A percentile compares a stretch with the other conserved stretches of the same genome.
Evolutionary conservation across 2,113 vertebrate genomes (phyloP).

Genomic region (human): GRCh38 chrX:98007501-98008000

Average conservation of each 20-base stretch:
- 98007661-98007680: constrained; percentile 8
- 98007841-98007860: neutral
- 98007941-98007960: neutral
- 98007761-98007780: neutral
- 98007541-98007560: constrained; percentile 33
- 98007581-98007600: constrained; percentile 6
- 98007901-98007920: neutral
- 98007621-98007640: neutral
- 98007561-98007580: constrained; percentile 42
- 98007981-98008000: neutral
- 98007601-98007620: neutral
- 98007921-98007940: neutral
- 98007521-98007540: constrained; percentile 10
- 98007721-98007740: neutral
- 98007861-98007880: neutral
- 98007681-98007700: neutral
- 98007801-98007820: neutral
- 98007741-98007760: neutral
- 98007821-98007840: neutral
- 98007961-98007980: neutral
- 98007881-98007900: constrained; percentile 4
- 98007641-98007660: constrained; percentile 18
- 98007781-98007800: neutral
- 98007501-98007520: neutral
- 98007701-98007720: neutral